Percentiles rank a stretch among this genome's conserved stretches.
Conservation (phyloP, 2,113 vertebrate genomes). For the Suricata suricatta region DNA sequence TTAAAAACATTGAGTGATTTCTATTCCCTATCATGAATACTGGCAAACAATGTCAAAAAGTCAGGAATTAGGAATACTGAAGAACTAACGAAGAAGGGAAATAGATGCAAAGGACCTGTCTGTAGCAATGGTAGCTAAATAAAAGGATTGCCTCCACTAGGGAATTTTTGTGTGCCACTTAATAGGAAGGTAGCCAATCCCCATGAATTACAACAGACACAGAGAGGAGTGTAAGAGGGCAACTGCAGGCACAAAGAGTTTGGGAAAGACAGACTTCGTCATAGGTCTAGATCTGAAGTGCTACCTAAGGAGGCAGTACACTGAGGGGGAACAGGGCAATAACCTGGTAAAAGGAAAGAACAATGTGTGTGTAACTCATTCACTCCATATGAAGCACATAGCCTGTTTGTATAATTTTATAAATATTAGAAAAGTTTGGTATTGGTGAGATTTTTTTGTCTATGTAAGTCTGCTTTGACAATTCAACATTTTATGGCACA, state of each 20-base stretch:
- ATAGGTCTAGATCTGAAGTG: neutral
- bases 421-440: neutral
- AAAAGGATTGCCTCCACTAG: neutral
- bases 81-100: neutral
- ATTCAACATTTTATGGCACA: neutral
- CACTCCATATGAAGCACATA: neutral
- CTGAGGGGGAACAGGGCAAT: neutral
- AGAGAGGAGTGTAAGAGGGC: neutral
- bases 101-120: neutral
- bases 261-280: neutral
- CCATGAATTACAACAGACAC: neutral
- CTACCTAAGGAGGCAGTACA: neutral
- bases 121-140: neutral
- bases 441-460: neutral
- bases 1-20: neutral
- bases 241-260: neutral
- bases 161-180: neutral
- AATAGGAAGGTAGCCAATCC: neutral
- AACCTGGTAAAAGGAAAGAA: neutral
- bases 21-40: neutral
- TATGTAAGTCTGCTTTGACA: neutral
- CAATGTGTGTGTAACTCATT: neutral
- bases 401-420: neutral
- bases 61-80: neutral
- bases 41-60: neutral